A percentile compares a stretch with the other conserved stretches of the same genome.
phyloP scores from a whole-genome alignment of 2,113 vertebrate species.

The Menidia beryllina region DNA sequence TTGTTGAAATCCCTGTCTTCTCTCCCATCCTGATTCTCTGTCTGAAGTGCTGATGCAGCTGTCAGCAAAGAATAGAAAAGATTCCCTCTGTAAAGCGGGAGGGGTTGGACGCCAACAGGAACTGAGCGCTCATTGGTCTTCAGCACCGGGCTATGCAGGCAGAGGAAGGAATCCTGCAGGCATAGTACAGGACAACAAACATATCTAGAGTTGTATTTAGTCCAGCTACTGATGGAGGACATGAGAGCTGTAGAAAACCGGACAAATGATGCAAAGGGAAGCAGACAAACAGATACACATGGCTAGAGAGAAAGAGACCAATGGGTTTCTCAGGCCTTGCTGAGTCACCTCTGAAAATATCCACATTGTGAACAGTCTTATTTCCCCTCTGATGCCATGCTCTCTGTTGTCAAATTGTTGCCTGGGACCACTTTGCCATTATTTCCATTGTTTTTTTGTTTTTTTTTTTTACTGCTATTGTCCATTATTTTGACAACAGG shows the following conservation, averaged over 20 bases:
- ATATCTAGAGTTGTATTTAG: not conserved
- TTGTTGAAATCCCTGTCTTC: not conserved
- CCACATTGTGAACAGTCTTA: constrained; percentile 26
- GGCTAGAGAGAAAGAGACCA: constrained; percentile 1
- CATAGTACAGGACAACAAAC: constrained; percentile 10
- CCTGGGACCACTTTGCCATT: constrained; percentile 30
- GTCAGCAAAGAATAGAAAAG: constrained; percentile 2
- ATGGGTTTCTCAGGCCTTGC: constrained; percentile 37
- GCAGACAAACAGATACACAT: constrained; percentile 21
- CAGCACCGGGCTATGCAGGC: constrained; percentile 1
- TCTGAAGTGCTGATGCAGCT: constrained; percentile 36
- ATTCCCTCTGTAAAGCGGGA: constrained; percentile 6
- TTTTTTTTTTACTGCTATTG: too few relatives aligned
- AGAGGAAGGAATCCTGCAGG: constrained; percentile 15
- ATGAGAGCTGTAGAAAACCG: constrained; percentile 16
- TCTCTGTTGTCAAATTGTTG: constrained; percentile 30
- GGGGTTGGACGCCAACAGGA: constrained; percentile 12
- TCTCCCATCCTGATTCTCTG: constrained; percentile 4
- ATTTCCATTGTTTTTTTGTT: constrained; percentile 20
- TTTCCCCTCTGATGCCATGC: constrained; percentile 34
- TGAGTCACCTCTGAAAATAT: constrained; percentile 49
- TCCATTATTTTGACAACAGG: too few relatives aligned
- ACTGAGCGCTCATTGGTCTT: constrained; percentile 28
- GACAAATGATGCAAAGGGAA: not conserved
- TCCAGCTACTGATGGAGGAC: constrained; percentile 32